Conservation (phyloP, 2,113 vertebrate species). For the Oncorhynchus clarkii region DNA sequence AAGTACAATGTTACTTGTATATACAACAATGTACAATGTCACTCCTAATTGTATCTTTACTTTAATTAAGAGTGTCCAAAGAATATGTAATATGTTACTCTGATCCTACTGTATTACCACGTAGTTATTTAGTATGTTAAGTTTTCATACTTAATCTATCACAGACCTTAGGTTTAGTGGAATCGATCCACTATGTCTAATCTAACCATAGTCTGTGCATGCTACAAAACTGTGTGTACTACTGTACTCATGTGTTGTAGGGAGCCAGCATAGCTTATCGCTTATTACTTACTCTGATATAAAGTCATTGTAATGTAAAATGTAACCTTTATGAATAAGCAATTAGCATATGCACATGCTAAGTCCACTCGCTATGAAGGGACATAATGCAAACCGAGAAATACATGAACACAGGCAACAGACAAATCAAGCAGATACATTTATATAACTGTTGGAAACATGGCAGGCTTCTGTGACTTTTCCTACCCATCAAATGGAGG, state of each 20-base stretch:
- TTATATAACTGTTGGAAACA: conserved; percentile 41
- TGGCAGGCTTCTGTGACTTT: conserved; percentile 40
- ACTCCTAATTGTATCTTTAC: too few relatives aligned
- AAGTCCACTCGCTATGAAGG: conserved; percentile 40
- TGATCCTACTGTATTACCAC: too few relatives aligned
- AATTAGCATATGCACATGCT: conserved; percentile 24
- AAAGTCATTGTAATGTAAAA: not conserved
- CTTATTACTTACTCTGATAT: not conserved
- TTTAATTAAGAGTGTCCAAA: too few relatives aligned
- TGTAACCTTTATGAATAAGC: conserved; percentile 3
- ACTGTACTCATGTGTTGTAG: not conserved
- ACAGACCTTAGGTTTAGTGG: too few relatives aligned
- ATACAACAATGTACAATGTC: too few relatives aligned
- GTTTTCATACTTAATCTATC: too few relatives aligned
- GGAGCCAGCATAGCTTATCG: not conserved
- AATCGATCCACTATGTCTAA: too few relatives aligned
- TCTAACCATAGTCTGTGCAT: too few relatives aligned
- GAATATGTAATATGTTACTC: too few relatives aligned
- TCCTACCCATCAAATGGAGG: conserved; percentile 42
- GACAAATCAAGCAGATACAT: conserved; percentile 43
- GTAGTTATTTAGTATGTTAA: too few relatives aligned
- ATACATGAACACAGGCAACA: conserved; percentile 23
- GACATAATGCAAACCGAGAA: conserved; percentile 19
- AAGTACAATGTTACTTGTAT: not conserved
- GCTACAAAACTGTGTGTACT: not conserved